A percentile compares a stretch with the other conserved stretches of the same genome.
These are phyloP conservation scores for Apamea crenata DNA, from an alignment of 2,888 invertebrate genomes.

Conservation along the genomic window DNA sequence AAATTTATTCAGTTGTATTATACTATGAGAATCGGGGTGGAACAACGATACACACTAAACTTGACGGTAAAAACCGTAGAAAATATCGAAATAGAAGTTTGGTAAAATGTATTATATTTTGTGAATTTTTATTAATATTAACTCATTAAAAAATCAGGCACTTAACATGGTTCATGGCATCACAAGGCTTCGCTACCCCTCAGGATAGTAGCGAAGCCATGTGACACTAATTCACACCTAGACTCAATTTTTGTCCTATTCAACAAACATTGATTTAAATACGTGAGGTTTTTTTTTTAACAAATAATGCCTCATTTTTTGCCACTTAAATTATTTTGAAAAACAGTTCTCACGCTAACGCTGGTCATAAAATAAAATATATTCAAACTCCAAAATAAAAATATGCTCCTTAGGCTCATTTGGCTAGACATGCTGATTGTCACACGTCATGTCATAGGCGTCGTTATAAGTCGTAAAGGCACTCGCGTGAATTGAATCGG, in stretches of 20 bases:
- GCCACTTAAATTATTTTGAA: neutral
- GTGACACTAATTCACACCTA: neutral
- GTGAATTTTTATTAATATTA: neutral
- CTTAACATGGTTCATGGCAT: too few species aligned
- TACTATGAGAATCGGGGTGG: too few species aligned
- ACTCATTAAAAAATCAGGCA: too few species aligned
- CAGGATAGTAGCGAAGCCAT: neutral
- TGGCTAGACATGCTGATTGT: conserved; percentile 37
- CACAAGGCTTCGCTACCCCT: too few species aligned
- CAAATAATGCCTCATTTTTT: neutral
- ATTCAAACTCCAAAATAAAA: conserved; percentile 46
- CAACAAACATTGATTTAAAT: neutral
- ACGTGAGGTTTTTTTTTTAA: neutral
- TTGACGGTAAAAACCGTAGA: neutral
- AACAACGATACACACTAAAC: neutral
- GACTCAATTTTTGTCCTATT: neutral
- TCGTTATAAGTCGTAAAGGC: conserved; percentile 48
- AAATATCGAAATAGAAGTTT: neutral
- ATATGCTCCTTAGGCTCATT: conserved; percentile 30
- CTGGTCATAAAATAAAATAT: conserved; percentile 39
- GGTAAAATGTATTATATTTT: too few species aligned
- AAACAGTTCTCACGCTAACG: conserved; percentile 33
- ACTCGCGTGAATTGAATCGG: conserved; percentile 55
- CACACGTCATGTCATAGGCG: conserved; percentile 32
- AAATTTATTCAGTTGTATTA: neutral